phyloP scores from a whole-genome alignment of 2,113 vertebrate genomes.

The Strigops habroptila region DNA sequence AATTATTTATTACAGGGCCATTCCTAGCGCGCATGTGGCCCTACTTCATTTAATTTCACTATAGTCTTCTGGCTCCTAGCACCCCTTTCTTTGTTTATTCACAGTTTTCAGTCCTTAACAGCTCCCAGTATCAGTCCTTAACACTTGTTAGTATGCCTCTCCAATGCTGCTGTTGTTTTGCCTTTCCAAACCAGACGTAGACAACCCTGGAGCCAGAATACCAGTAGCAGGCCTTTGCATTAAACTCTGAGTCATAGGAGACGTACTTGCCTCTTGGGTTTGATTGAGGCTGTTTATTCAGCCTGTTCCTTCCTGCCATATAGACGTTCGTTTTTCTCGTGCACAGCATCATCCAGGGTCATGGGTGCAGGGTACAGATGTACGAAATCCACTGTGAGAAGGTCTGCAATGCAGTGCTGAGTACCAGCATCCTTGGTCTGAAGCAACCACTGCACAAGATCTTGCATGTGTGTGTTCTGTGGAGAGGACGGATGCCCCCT shows the following conservation, averaged over 20 bases:
- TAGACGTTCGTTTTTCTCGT: neutral
- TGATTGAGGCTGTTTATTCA: neutral
- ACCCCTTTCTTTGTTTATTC: neutral
- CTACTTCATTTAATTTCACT: neutral
- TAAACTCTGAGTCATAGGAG: neutral
- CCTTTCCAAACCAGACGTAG: neutral
- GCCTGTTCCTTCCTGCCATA: neutral
- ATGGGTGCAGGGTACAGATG: neutral
- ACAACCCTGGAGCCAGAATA: neutral
- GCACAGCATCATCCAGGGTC: neutral
- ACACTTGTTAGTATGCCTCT: neutral
- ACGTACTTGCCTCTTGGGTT: neutral
- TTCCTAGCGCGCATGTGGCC: rapidly evolving
- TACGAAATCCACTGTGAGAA: neutral
- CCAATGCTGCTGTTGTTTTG: neutral
- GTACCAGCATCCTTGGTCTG: neutral
- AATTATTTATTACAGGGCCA: neutral
- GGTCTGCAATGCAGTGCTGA: neutral
- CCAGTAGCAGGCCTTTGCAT: neutral
- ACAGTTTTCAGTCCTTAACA: neutral
- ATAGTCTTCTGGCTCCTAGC: neutral
- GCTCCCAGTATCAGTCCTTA: neutral
- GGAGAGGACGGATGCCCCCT: neutral
- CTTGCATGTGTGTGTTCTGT: neutral
- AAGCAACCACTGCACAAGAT: neutral